Evolutionary conservation across 2,888 invertebrate species (phyloP).

Genomic region (Epinotia nisella): DNA sequence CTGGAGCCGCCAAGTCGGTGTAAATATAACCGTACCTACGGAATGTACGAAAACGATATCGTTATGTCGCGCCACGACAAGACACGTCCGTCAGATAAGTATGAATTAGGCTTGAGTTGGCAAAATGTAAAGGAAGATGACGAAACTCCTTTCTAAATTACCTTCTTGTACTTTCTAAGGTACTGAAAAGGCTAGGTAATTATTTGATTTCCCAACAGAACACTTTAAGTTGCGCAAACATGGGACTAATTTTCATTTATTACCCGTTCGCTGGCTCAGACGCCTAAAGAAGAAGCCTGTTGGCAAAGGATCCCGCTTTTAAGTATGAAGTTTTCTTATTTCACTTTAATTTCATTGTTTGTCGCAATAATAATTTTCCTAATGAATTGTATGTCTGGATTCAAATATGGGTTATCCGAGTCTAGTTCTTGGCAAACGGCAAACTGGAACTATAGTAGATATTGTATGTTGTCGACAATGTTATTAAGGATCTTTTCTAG

Average conservation of each 20-base stretch:
- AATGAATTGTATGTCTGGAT: background rate
- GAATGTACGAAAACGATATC: too few relatives aligned
- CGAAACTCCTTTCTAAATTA: conserved; percentile 4
- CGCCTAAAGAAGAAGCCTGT: background rate
- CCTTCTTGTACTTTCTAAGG: conserved; percentile 10
- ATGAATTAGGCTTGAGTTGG: background rate
- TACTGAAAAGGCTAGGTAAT: conserved; percentile 15
- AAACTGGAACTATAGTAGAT: too few relatives aligned
- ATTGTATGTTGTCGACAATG: background rate
- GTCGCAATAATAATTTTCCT: background rate
- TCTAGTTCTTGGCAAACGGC: background rate
- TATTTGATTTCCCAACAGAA: conserved; percentile 40
- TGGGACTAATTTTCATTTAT: conserved; percentile 38
- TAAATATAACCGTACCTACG: too few relatives aligned
- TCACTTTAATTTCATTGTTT: background rate
- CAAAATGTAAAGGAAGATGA: background rate
- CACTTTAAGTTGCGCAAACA: conserved; percentile 36
- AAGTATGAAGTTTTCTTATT: background rate
- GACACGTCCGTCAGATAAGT: too few relatives aligned
- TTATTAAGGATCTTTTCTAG: background rate
- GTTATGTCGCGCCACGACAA: too few relatives aligned
- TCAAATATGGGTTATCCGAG: background rate
- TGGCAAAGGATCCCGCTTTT: background rate
- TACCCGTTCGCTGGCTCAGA: conserved; percentile 9
- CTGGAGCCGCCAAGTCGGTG: too few relatives aligned